Evolutionary conservation across 2,113 vertebrate species (phyloP), one percentile per base, ranked within the genome.

Genomic region (Euleptes europaea): DNA sequence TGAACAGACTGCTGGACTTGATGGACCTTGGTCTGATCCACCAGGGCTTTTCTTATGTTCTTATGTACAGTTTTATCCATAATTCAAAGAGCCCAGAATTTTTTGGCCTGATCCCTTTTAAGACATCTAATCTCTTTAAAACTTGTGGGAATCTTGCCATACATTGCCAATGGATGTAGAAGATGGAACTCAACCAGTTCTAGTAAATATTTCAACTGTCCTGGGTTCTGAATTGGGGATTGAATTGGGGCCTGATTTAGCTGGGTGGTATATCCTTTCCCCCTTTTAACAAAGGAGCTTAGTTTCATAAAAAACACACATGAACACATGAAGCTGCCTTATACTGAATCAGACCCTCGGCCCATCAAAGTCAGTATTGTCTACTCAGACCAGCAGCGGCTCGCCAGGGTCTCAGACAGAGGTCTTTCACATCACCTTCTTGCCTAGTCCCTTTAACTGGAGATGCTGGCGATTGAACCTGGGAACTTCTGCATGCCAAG

Each of bases 251-350:
- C 91, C 49, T 63, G 21, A 84, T 31, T 51, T 35, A 94, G 82
- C 78, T 90, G 65, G 23, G 19, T 66, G 79, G 60, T 63, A 19
- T 74, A 2, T 49, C 84, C 86, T 92, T 92, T 78, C 88, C 9
- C 80, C 86, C 88, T 85, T 92, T 93, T 84, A 91, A 91, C 86
- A 87, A 88, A 84, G 47, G 63, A 54, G 10, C 83, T 90, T 51
- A 49, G 40, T 84, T 54, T 75, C 91, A 92, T 85, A 90, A 89
- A n/a, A n/a, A n/a, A n/a, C n/a, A n/a, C n/a, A n/a, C n/a, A n/a
- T n/a, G n/a, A n/a, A n/a, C n/a, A n/a, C n/a, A n/a, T n/a, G n/a
- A n/a, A n/a, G n/a, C n/a, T n/a, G n/a, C n/a, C n/a, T n/a, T n/a
- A n/a, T n/a, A n/a, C n/a, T n/a, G n/a, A n/a, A n/a, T n/a, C n/a